These are phyloP conservation scores for Seriola aureovittata DNA, from an alignment of 2,113 vertebrate species.

Conservation along the genomic window DNA sequence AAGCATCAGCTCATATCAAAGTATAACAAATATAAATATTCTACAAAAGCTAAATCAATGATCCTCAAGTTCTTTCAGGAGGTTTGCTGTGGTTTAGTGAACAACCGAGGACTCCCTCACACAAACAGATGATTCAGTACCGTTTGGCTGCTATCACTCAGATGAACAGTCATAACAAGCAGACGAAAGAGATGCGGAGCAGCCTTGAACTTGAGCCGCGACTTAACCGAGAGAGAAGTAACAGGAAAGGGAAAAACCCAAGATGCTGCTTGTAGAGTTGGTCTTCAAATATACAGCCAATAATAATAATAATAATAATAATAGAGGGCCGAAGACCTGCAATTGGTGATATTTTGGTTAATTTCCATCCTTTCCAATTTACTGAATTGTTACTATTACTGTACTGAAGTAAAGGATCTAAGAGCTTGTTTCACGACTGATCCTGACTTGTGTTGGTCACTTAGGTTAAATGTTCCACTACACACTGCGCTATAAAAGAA, in stretches of 20 bases:
- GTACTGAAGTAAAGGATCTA: no score
- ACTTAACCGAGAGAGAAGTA: conserved; percentile 2
- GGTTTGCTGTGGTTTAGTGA: conserved; percentile 53
- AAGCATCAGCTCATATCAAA: conserved; percentile 34
- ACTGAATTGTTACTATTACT: no score
- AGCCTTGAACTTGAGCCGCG: conserved; percentile 68
- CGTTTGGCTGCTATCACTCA: conserved; percentile 56
- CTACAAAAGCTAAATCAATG: conserved; percentile 20
- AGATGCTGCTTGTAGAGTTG: not conserved
- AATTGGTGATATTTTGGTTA: no score
- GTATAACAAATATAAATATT: conserved; percentile 43
- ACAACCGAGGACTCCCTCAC: conserved; percentile 51
- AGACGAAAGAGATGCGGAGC: conserved; percentile 28
- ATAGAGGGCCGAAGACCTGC: no score
- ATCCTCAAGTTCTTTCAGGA: conserved; percentile 33
- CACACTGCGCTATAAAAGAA: not conserved
- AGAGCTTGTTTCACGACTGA: not conserved
- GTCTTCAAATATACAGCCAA: not conserved
- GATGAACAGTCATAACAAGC: conserved; percentile 81
- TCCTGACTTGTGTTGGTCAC: not conserved
- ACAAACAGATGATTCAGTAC: conserved; percentile 59
- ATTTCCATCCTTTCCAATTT: no score
- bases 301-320: not conserved
- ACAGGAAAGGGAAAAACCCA: not conserved
- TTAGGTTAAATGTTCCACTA: no score